These are phyloP conservation scores for Cantharis flavilabris DNA, from an alignment of 2,888 invertebrate species.

Conservation along the genomic window DNA sequence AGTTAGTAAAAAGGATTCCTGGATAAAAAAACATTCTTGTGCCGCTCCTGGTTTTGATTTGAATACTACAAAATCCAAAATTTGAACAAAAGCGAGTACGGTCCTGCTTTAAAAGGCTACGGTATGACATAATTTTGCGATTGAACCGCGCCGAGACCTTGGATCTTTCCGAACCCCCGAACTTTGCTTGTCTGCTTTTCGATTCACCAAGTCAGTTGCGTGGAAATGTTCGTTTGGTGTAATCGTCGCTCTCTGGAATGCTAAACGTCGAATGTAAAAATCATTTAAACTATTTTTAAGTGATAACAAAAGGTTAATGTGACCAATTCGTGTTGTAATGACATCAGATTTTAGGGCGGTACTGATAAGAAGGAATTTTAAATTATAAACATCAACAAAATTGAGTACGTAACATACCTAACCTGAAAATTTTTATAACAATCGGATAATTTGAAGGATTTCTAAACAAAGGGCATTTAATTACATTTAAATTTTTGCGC, in stretches of 20 bases:
- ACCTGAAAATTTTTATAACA: not conserved
- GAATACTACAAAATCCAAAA: not conserved
- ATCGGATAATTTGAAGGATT: not conserved
- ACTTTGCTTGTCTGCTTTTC: not conserved
- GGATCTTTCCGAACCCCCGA: not conserved
- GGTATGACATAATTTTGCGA: not conserved
- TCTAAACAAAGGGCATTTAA: not conserved
- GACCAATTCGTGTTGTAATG: not conserved
- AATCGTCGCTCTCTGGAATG: not conserved
- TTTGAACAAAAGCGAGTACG: not conserved
- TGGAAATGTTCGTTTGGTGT: not conserved
- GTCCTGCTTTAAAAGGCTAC: not conserved
- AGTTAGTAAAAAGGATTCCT: too few relatives aligned
- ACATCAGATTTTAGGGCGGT: not conserved
- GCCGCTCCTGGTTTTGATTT: too few relatives aligned
- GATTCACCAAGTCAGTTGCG: not conserved
- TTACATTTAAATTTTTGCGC: not conserved
- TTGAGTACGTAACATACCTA: not conserved
- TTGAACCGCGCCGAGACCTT: not conserved
- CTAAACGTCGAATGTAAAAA: not conserved
- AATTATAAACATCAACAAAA: not conserved
- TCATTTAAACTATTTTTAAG: not conserved
- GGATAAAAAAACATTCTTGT: too few relatives aligned
- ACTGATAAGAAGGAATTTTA: not conserved
- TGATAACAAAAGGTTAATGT: not conserved